Conservation (phyloP, 2,888 invertebrate genomes). For the Tridacna gigas region DNA sequence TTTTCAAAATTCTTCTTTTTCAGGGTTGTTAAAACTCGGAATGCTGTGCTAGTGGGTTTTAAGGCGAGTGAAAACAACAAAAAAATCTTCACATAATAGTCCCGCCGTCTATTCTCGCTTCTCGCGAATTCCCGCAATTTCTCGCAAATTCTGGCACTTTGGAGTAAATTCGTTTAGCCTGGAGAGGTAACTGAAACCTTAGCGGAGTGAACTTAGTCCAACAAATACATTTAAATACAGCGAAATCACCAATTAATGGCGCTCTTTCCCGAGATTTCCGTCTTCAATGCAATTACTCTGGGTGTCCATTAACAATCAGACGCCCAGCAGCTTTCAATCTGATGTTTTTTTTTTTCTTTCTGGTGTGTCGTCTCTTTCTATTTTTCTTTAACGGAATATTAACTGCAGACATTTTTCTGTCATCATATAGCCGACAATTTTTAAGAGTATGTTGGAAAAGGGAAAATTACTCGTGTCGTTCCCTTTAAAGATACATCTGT, state of each 20-base stretch:
- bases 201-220: conserved; percentile 37
- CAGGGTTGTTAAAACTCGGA: neutral
- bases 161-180: conserved; percentile 56
- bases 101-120: neutral
- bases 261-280: conserved; percentile 40
- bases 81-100: neutral
- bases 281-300: conserved; percentile 21
- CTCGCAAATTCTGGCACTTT: conserved; percentile 29
- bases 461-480: too few relatives aligned
- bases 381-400: too few relatives aligned
- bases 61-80: neutral
- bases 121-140: conserved; percentile 22
- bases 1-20: neutral
- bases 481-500: too few relatives aligned
- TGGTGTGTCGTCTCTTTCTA: too few relatives aligned
- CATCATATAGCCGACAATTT: too few relatives aligned
- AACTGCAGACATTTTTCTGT: too few relatives aligned
- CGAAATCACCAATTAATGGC: conserved; percentile 55
- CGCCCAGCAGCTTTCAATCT: conserved; percentile 18
- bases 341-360: neutral
- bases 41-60: neutral
- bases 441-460: too few relatives aligned
- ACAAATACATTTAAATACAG: conserved; percentile 59
- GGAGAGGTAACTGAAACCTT: conserved; percentile 53
- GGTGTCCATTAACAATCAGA: conserved; percentile 22